Evolutionary conservation across 2,113 vertebrate species (phyloP), one percentile per base, ranked within the genome.

Genomic region (Cacatua alba): DNA sequence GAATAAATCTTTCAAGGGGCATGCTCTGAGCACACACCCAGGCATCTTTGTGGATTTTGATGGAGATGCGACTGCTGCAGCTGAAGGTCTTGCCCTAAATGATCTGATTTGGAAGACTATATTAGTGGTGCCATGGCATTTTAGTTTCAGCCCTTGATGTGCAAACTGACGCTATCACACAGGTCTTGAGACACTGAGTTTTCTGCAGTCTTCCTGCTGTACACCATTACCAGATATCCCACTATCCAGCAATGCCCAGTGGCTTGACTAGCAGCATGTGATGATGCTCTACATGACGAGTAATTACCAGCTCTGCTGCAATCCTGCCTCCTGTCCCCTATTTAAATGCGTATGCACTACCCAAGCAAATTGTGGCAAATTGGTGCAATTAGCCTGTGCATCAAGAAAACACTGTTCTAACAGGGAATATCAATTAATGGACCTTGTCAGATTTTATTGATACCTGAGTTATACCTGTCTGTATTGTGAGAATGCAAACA

Each of bases 331-430:
- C 79, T 48, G 51, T 77, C 43, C 55, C 29, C 76, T 55, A n/a
- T 88, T 86, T 65, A 76, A 92, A 93, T 85, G 74, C 88, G 31
- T 49, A 49, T 1, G 13, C 69, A 49, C 60, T 46, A 76, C 21
- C 28, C 88, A 75, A 52, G 74, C 92, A 91, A 91, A 65, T 89
- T 88, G 65, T 89, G 70, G 91, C 75, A 94, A 97, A 90, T 89
- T 69, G 77, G n/a, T 92, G 81, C 74, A 87, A 92, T 93, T 96
- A 95, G 80, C 13, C 69, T 6, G 28, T 62, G 41, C 48, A 57
- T 68, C 51, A 92, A 70, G 82, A 77, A 95, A 95, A 76, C 2
- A 2, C 65, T 79, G n/a, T 65, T 90, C 78, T 72, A 89, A 70
- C 1, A 0, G n/a, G 17, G 41, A 87, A 51, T 35, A 93, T 63